Percentiles rank a stretch among this genome's conserved stretches.
These are phyloP conservation scores for Plecturocebus donacophilus DNA, from an alignment of 2,113 vertebrate genomes.

Conservation along the genomic window DNA sequence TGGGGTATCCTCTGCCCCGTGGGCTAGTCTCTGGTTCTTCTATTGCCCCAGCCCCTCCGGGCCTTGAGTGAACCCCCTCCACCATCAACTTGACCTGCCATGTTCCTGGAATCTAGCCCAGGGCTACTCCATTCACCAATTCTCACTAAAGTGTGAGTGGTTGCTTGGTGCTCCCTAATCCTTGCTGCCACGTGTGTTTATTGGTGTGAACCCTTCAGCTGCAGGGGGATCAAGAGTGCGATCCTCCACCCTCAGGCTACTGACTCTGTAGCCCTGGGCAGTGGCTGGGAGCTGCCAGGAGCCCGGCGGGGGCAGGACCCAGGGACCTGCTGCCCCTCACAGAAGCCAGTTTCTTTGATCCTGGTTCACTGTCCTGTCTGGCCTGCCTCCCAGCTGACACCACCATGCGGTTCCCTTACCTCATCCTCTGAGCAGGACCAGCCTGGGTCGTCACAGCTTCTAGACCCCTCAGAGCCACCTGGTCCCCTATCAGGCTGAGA, in stretches of 20 bases:
- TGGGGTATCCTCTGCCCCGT: too few species aligned
- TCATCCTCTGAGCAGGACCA: neutral
- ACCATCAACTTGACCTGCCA: neutral
- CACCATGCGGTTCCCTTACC: fast-evolving
- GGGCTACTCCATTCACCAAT: neutral
- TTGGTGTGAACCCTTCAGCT: neutral
- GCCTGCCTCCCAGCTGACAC: neutral
- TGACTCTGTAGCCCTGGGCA: neutral
- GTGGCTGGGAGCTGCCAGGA: neutral
- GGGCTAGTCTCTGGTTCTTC: neutral
- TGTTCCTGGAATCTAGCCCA: neutral
- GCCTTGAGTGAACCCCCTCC: neutral
- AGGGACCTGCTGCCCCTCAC: neutral
- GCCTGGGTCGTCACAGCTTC: neutral
- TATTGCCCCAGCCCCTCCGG: neutral
- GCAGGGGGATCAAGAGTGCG: neutral
- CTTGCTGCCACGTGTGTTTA: neutral
- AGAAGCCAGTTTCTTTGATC: neutral
- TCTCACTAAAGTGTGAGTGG: constrained; percentile 25
- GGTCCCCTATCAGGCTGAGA: neutral
- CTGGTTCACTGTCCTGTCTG: neutral
- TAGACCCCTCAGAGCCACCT: neutral
- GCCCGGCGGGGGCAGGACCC: neutral
- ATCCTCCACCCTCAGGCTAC: neutral
- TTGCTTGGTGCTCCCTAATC: neutral